A percentile compares a stretch with the other conserved stretches of the same genome.
Evolutionary conservation across 2,113 vertebrate species (phyloP).

Genomic region (Meles meles): DNA sequence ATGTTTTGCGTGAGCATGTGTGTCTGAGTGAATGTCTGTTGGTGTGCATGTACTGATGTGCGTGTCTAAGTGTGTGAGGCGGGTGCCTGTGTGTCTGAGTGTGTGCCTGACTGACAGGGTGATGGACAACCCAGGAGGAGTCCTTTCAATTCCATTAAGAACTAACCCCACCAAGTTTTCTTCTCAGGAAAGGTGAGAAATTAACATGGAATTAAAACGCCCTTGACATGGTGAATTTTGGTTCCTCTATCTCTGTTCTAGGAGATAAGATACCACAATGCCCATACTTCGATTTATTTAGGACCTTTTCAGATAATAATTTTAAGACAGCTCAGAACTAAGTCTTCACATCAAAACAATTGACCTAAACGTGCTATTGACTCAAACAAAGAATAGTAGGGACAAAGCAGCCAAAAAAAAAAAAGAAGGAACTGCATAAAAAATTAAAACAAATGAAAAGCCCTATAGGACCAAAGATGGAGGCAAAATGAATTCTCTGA

Average conservation of each 20-base stretch:
- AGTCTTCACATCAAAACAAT: background rate
- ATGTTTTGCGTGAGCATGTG: too few species aligned
- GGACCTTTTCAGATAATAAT: background rate
- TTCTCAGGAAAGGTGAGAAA: background rate
- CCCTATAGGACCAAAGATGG: background rate
- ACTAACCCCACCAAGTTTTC: background rate
- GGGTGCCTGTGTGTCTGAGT: background rate
- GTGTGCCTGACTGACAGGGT: background rate
- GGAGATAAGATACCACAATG: background rate
- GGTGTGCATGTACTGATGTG: background rate
- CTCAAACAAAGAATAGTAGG: background rate
- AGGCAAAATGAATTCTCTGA: slow-evolving; percentile 37
- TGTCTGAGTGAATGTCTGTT: background rate
- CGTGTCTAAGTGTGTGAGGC: too few species aligned
- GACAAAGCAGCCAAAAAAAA: background rate
- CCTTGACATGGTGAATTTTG: background rate
- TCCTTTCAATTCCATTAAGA: background rate
- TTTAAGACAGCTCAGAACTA: background rate
- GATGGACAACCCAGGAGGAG: background rate
- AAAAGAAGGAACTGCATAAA: background rate
- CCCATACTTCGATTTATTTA: background rate
- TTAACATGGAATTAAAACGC: background rate
- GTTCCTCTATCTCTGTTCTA: background rate
- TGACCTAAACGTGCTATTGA: background rate
- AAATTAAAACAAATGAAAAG: background rate